These are phyloP conservation scores for Pipistrellus pipistrellus DNA, from an alignment of 2,797 vertebrate species.

Conservation along the genomic window DNA sequence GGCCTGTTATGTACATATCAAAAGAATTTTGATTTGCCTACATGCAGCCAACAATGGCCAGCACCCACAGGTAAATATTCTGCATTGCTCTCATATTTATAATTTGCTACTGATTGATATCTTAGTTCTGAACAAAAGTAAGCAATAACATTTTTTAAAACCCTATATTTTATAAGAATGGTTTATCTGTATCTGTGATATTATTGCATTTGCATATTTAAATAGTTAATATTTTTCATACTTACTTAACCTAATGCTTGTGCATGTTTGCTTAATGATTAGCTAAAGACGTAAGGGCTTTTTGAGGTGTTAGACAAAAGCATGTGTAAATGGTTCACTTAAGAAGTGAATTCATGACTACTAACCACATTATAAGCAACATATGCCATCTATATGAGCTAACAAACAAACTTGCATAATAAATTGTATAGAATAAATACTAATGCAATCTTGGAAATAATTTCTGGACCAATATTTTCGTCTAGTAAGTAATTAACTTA, in stretches of 20 bases:
- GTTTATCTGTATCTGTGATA: neutral
- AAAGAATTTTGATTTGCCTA: neutral
- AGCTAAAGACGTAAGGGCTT: neutral
- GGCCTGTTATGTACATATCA: neutral
- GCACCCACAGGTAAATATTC: neutral
- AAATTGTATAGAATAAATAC: neutral
- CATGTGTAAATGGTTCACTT: conserved; percentile 16
- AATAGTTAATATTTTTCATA: conserved; percentile 9
- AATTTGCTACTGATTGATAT: neutral
- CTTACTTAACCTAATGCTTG: neutral
- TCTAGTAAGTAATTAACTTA: neutral
- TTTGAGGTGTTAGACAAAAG: neutral
- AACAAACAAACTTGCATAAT: neutral
- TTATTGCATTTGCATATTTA: neutral
- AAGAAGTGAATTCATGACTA: neutral
- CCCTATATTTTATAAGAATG: neutral
- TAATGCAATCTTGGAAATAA: neutral
- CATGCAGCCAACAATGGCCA: neutral
- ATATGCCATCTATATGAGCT: neutral
- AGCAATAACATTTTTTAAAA: neutral
- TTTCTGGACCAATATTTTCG: neutral
- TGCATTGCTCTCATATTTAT: neutral
- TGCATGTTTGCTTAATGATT: neutral
- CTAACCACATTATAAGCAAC: neutral
- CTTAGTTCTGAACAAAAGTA: neutral